Evolutionary conservation across 2,113 vertebrate species (phyloP).

Genomic region (Phalacrocorax aristotelis): DNA sequence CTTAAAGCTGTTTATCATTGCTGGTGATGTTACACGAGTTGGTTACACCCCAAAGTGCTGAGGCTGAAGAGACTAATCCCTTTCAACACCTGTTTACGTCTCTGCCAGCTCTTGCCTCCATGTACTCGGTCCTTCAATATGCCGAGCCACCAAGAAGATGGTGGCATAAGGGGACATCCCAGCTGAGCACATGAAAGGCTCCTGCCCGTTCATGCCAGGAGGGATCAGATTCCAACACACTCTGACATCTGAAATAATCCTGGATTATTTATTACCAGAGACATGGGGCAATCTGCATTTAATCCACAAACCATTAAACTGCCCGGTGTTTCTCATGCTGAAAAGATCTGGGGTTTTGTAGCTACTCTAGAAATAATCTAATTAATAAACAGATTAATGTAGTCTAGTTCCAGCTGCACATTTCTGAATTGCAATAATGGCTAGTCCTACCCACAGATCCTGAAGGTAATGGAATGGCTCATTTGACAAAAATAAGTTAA

Average conservation of each 20-base stretch:
- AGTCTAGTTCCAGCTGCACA: not conserved
- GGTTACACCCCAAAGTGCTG: not conserved
- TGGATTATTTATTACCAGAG: not conserved
- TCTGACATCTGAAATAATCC: not conserved
- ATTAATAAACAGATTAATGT: not conserved
- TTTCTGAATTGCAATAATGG: not conserved
- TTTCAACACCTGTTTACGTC: not conserved
- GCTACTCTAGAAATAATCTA: not conserved
- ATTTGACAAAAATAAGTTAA: not conserved
- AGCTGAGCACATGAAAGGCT: not conserved
- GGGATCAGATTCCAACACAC: not conserved
- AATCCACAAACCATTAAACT: not conserved
- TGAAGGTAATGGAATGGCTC: not conserved
- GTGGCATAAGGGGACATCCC: rapidly evolving
- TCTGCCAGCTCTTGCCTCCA: not conserved
- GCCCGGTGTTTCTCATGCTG: not conserved
- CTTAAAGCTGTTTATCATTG: not conserved
- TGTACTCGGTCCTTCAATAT: not conserved
- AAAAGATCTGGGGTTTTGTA: not conserved
- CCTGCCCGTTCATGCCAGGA: rapidly evolving
- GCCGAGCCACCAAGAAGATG: not conserved
- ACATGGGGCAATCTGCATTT: not conserved
- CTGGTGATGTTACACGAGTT: not conserved
- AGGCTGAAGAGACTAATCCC: not conserved
- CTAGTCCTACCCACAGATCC: not conserved